A percentile compares a stretch with the other conserved stretches of the same genome.
phyloP scores from a whole-genome alignment of 2,888 invertebrate genomes.

The Athalia cordata region DNA sequence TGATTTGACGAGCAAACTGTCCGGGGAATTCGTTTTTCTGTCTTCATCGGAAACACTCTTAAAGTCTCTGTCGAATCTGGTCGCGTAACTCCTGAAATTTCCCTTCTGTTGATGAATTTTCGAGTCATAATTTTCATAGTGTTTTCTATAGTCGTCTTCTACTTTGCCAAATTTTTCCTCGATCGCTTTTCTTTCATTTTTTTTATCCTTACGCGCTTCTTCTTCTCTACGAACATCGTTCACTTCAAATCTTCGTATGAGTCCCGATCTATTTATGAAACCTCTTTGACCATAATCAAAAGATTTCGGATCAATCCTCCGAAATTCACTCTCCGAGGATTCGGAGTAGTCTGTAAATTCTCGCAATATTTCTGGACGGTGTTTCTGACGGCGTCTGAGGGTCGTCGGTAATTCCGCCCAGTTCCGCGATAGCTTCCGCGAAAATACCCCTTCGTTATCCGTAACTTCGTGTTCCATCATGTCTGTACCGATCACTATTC shows the following conservation, averaged over 20 bases:
- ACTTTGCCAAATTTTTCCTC: slow-evolving; percentile 56
- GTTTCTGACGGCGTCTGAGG: slow-evolving; percentile 67
- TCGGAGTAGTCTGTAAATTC: slow-evolving; percentile 71
- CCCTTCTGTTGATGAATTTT: slow-evolving; percentile 28
- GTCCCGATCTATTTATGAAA: slow-evolving; percentile 66
- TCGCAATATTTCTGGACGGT: slow-evolving; percentile 69
- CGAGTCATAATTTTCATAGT: slow-evolving; percentile 63
- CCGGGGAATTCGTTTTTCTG: slow-evolving; percentile 71
- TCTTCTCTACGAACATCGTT: slow-evolving; percentile 48
- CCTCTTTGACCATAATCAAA: slow-evolving; percentile 55
- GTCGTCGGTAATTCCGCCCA: slow-evolving; percentile 73
- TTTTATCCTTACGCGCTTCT: slow-evolving; percentile 30
- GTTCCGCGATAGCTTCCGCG: slow-evolving; percentile 64
- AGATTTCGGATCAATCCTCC: slow-evolving; percentile 56
- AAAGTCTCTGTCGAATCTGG: slow-evolving; percentile 40
- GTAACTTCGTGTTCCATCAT: slow-evolving; percentile 69
- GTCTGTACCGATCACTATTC: slow-evolving; percentile 19
- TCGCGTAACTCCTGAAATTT: slow-evolving; percentile 25
- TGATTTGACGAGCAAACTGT: slow-evolving; percentile 71
- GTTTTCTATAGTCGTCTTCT: slow-evolving; percentile 64
- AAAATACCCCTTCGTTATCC: slow-evolving; percentile 69
- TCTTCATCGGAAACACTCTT: slow-evolving; percentile 68
- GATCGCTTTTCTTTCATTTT: slow-evolving; percentile 53
- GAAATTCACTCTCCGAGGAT: slow-evolving; percentile 66
- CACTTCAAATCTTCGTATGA: slow-evolving; percentile 63